Conservation (phyloP, 2,797 vertebrate genomes). For the Lutjanus argentimaculatus region DNA sequence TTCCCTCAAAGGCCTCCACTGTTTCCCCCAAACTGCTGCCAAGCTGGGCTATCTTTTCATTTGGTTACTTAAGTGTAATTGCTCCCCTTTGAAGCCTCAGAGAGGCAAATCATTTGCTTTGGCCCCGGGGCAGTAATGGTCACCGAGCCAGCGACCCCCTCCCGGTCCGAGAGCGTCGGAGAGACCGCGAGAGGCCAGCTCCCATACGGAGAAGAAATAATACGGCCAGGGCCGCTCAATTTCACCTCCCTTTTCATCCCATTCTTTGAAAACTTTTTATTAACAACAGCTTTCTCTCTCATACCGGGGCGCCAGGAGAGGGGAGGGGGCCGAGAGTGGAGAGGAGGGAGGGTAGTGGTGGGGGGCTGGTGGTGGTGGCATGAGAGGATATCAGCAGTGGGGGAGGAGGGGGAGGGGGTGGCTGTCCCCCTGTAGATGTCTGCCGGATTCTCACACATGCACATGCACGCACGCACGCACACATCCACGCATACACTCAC, state of each 20-base stretch:
- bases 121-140: slow-evolving; percentile 87
- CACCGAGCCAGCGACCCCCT: slow-evolving; percentile 86
- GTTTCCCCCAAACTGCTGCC: slow-evolving; percentile 88
- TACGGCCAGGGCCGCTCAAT: slow-evolving; percentile 87
- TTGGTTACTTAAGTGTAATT: slow-evolving; percentile 93
- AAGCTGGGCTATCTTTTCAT: slow-evolving; percentile 91
- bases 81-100: slow-evolving; percentile 90
- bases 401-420: slow-evolving; percentile 40
- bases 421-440: slow-evolving; percentile 78
- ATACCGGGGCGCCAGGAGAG: slow-evolving; percentile 79
- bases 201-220: slow-evolving; percentile 90
- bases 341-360: slow-evolving; percentile 11
- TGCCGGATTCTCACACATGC: slow-evolving; percentile 74
- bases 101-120: slow-evolving; percentile 92
- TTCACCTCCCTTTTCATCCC: slow-evolving; percentile 90
- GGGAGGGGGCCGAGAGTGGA: slow-evolving; percentile 67
- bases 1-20: slow-evolving; percentile 88
- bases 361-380: slow-evolving; percentile 53
- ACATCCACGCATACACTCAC: slow-evolving; percentile 66
- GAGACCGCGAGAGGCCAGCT: slow-evolving; percentile 87
- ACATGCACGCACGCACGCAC: slow-evolving; percentile 22
- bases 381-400: slow-evolving; percentile 73
- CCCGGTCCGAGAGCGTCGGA: slow-evolving; percentile 84
- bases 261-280: slow-evolving; percentile 90
- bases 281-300: slow-evolving; percentile 89